Base-by-base conservation (phyloP, 2,113 vertebrate species). In the Planiliza haematocheilus region DNA sequence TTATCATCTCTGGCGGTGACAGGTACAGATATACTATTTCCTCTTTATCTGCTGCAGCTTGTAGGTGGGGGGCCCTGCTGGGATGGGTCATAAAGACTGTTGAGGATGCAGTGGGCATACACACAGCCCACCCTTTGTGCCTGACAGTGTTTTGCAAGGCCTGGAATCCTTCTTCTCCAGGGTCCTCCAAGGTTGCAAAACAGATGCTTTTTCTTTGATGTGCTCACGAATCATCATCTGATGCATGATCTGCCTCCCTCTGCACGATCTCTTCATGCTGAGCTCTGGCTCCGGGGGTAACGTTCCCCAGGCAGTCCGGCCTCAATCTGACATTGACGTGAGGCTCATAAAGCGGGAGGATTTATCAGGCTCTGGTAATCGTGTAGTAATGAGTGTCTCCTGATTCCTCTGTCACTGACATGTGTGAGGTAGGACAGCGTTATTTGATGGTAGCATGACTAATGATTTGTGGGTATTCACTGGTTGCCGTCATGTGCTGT, bases 171-270 rank as follows among this genome's bases (percentile, higher is more conserved):
- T 77, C 17, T 62, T 53, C 16, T 36, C 63, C 66, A 48, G 9
- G 50, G 43, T 75, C 62, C 43, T 62, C 64, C 55, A 41, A 75
- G 80, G 64, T 84, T 61, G 49, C 20, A 56, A 85, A 84, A 88
- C 82, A 88, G 78, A 86, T 80, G 81, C 63, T 74, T 77, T 5
- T 51, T 55, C 75, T 92, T 91, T 89, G 90, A 92, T 88, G 86
- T 89, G 37, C 61, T 48, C 46, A 53, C 1, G 4, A 63, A 60
- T 53, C 64, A 64, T 72, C 41, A 79, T 84, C 76, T 90, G 86
- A 88, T 86, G 88, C 87, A 77, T 79, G 77, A 80, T 82, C 82
- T 60, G 55, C 56, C 43, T 49, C 76, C 75, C 46, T 70, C 45
- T 43, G 50, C 72, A 30, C 69, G 75, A 86, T 86, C 74, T 76